These are phyloP conservation scores for Paraescarpia echinospica DNA, from an alignment of 1,140 invertebrate genomes.

Conservation along the genomic window DNA sequence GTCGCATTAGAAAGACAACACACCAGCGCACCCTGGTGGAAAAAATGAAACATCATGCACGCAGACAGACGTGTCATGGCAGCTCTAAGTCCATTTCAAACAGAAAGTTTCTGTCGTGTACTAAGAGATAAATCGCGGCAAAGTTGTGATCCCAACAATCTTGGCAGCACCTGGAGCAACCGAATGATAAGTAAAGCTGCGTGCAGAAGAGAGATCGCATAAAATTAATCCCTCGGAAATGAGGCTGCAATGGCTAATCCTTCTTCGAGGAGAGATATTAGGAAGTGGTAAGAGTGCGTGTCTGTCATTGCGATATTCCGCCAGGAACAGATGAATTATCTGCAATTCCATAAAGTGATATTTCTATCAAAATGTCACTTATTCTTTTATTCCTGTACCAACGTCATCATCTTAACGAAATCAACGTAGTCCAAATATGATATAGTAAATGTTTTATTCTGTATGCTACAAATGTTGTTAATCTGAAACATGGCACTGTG, in stretches of 20 bases:
- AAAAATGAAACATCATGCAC: neutral
- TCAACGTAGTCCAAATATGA: neutral
- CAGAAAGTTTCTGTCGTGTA: neutral
- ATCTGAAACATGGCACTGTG: neutral
- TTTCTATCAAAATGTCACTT: neutral
- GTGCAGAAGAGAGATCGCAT: neutral
- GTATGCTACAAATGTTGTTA: neutral
- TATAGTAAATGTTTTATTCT: neutral
- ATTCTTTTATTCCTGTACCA: neutral
- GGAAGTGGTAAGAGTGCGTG: neutral
- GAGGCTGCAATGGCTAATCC: neutral
- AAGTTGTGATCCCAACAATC: neutral
- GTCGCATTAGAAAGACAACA: neutral
- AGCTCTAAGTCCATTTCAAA: neutral
- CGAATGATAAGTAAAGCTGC: neutral
- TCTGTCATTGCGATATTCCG: neutral
- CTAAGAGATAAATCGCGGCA: neutral
- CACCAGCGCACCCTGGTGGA: neutral
- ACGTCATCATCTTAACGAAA: neutral
- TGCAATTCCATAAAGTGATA: neutral
- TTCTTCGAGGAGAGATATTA: neutral
- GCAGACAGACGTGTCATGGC: neutral
- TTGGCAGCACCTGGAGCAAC: neutral
- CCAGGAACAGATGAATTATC: neutral
- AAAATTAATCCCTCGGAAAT: conserved; percentile 1